Evolutionary conservation across 2,113 vertebrate species (phyloP), one percentile per base, ranked within the genome.

Genomic region (Willisornis vidua): DNA sequence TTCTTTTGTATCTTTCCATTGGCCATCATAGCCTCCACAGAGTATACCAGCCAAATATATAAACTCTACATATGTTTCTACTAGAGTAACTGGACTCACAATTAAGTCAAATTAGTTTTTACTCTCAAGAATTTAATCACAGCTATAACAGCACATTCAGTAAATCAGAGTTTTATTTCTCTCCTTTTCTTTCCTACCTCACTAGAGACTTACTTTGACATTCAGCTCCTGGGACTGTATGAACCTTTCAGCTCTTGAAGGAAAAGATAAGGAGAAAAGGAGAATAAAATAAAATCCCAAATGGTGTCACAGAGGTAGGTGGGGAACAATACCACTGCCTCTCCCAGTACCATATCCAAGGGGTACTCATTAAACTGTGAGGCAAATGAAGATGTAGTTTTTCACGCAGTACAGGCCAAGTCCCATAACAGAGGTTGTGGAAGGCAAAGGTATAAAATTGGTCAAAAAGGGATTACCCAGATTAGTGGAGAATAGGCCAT

Each of bases 91-190:
- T 88, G 84, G 73, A 51, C 96, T 95, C 41, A 29, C 94, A 97
- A 97, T 97, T 97, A 97, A 51, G 88, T 93, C 91, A 66, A 97
- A 97, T 96, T 96, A 97, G 65, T 75, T 93, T 94, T 95, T 58
- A 87, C 23, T 85, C 94, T 96, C 96, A 97, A 96, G 83, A 97
- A 97, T 94, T 97, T 91, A 93, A 77, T 97, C 93, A 96, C 80
- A 79, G 93, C 80, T 95, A 83, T 93, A 84, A n/a, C 76, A 90
- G 83, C 45, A 87, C 55, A 82, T 94, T 97, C 89, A 95, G 89
- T 97, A 96, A 94, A 96, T 93, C 81, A 95, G 71, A 94, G 72
- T 68, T 97, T 94, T 95, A 86, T 87, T 94, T 95, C 85, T 94
- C 71, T 90, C 63, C 37, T 85, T 61, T 85, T 59, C 85, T 83